Conservation (phyloP, 2,797 vertebrate genomes). For the Hipposideros larvatus region DNA sequence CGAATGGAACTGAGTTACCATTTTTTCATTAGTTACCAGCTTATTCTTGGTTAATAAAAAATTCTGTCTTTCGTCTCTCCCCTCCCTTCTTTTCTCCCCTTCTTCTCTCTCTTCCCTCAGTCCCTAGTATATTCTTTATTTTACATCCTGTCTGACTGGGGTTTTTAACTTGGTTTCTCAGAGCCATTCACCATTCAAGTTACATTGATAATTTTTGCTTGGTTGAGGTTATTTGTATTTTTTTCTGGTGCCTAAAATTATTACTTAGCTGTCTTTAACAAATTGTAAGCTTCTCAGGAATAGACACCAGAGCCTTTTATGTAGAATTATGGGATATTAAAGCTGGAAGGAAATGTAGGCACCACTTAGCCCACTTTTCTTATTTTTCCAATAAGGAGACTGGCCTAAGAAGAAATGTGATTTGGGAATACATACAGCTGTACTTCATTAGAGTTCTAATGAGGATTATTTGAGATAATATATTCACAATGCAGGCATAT, state of each 20-base stretch:
- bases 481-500: neutral
- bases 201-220: neutral
- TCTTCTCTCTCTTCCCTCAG: neutral
- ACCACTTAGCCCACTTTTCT: neutral
- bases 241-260: neutral
- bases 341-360: neutral
- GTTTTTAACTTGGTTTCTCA: neutral
- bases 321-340: neutral
- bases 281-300: neutral
- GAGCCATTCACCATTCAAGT: neutral
- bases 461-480: neutral
- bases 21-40: conserved; percentile 45
- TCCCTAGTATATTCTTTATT: neutral
- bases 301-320: neutral
- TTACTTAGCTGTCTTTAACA: neutral
- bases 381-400: conserved; percentile 8
- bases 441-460: neutral
- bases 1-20: conserved; percentile 71
- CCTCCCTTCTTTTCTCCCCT: no score
- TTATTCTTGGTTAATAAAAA: conserved; percentile 63
- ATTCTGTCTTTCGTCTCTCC: neutral
- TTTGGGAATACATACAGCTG: neutral
- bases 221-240: neutral
- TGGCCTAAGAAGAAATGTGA: neutral
- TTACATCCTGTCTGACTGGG: neutral